Evolutionary conservation across 92 coral and sea anemone species (phyloP).

Genomic region (Zoanthus gigantus): DNA sequence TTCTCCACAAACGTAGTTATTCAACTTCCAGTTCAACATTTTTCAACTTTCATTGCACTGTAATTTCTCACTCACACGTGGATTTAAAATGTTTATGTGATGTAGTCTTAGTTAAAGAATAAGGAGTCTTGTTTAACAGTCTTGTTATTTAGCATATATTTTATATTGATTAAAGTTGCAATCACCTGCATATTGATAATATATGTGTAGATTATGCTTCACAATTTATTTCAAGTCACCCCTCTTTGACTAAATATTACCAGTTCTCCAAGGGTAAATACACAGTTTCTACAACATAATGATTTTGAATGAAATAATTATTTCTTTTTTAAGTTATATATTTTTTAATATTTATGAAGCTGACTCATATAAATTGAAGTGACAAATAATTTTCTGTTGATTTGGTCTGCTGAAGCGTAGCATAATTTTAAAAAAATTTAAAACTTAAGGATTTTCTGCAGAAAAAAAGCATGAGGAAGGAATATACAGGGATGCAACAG

Average conservation of each 20-base stretch:
- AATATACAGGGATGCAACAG: background rate
- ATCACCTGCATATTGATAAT: constrained; percentile 21
- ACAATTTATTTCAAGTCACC: constrained; percentile 20
- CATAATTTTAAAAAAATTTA: background rate
- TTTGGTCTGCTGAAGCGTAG: constrained; percentile 1
- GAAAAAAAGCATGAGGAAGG: background rate
- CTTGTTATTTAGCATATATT: constrained; percentile 6
- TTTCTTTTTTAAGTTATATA: background rate
- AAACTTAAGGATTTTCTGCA: constrained; percentile 11
- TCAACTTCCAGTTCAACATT: constrained; percentile 12
- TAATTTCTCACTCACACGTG: background rate
- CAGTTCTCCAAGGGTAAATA: constrained; percentile 27
- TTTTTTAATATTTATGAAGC: constrained; percentile 4
- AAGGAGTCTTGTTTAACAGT: background rate
- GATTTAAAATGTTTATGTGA: background rate
- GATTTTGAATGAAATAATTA: background rate
- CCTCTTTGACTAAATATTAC: constrained; percentile 31
- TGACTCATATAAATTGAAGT: constrained; percentile 9
- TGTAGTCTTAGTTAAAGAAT: background rate
- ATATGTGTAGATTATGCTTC: constrained; percentile 28
- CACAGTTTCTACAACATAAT: constrained; percentile 2
- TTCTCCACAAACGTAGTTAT: constrained; percentile 15
- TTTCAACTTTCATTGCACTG: constrained; percentile 13
- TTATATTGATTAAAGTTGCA: constrained; percentile 24
- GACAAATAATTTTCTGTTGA: background rate